phyloP scores from a whole-genome alignment of 2,888 invertebrate species.

The Melinaea marsaeus region DNA sequence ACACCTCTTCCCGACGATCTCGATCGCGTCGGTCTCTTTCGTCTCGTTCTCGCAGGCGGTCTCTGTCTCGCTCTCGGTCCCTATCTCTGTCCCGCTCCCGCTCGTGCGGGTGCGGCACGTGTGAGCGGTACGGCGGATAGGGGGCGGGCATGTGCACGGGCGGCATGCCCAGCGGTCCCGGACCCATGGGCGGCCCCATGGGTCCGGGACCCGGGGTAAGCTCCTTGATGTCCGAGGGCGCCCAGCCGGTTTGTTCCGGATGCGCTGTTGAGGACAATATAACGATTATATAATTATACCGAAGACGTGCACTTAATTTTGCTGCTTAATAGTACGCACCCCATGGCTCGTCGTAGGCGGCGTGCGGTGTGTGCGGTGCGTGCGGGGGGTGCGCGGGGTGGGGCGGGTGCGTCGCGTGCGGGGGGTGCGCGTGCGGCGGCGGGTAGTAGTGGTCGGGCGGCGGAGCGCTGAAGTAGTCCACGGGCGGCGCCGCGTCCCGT shows the following conservation, averaged over 20 bases:
- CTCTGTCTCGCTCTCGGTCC: conserved; percentile 64
- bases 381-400: conserved; percentile 42
- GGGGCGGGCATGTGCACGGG: conserved; percentile 48
- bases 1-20: conserved; percentile 62
- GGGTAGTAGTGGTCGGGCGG: conserved; percentile 52
- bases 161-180: conserved; percentile 44
- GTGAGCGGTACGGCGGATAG: conserved; percentile 37
- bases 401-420: conserved; percentile 48
- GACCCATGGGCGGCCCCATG: conserved; percentile 47
- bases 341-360: conserved; percentile 36
- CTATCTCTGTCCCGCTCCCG: conserved; percentile 57
- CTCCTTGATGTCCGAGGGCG: conserved; percentile 82
- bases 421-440: conserved; percentile 50
- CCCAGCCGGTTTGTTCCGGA: conserved; percentile 77
- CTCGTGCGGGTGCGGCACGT: conserved; percentile 40
- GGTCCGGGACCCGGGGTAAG: conserved; percentile 82
- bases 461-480: conserved; percentile 50
- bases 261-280: conserved; percentile 45
- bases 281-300: not conserved
- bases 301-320: not conserved
- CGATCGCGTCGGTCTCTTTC: conserved; percentile 57
- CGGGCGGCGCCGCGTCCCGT: conserved; percentile 75
- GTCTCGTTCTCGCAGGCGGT: conserved; percentile 51
- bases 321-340: conserved; percentile 18
- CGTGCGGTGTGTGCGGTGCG: conserved; percentile 45